Conservation (phyloP, 2,888 invertebrate species). For the Drosophila emarginata region DNA sequence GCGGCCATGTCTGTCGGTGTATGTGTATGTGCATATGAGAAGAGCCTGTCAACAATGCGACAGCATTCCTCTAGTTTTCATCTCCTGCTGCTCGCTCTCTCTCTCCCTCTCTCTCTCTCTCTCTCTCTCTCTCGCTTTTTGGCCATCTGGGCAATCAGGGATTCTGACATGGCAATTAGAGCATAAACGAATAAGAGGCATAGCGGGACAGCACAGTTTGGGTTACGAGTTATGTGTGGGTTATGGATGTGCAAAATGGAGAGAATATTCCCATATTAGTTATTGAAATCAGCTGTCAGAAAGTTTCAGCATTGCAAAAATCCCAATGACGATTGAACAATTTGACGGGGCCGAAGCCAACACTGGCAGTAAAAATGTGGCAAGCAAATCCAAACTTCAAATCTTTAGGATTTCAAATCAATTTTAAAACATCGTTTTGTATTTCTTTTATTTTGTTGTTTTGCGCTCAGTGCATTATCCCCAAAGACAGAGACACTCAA, state of each 20-base stretch:
- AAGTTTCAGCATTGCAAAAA: slow-evolving; percentile 59
- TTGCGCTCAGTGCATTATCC: slow-evolving; percentile 18
- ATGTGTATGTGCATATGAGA: slow-evolving; percentile 39
- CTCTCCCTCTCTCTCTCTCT: slow-evolving; percentile 19
- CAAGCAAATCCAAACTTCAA: slow-evolving; percentile 11
- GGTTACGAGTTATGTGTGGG: not conserved
- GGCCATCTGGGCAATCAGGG: slow-evolving; percentile 59
- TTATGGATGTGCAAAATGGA: not conserved
- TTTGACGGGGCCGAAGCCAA: slow-evolving; percentile 19
- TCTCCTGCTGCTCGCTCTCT: not conserved
- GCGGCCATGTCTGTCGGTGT: not conserved
- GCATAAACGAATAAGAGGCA: slow-evolving; percentile 53
- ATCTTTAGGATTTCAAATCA: not conserved
- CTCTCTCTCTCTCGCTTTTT: slow-evolving; percentile 17
- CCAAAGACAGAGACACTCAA: slow-evolving; percentile 32
- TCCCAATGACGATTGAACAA: slow-evolving; percentile 52
- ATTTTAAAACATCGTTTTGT: not conserved
- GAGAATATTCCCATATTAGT: slow-evolving; percentile 65
- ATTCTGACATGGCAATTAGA: slow-evolving; percentile 74
- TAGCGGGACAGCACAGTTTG: not conserved
- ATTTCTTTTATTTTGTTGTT: not conserved
- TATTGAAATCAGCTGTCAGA: slow-evolving; percentile 78
- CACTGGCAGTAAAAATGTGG: slow-evolving; percentile 34
- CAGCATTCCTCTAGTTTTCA: slow-evolving; percentile 21
- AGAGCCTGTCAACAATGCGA: slow-evolving; percentile 57